Conservation (phyloP, 2,113 vertebrate genomes). For the Anoura caudifer region DNA sequence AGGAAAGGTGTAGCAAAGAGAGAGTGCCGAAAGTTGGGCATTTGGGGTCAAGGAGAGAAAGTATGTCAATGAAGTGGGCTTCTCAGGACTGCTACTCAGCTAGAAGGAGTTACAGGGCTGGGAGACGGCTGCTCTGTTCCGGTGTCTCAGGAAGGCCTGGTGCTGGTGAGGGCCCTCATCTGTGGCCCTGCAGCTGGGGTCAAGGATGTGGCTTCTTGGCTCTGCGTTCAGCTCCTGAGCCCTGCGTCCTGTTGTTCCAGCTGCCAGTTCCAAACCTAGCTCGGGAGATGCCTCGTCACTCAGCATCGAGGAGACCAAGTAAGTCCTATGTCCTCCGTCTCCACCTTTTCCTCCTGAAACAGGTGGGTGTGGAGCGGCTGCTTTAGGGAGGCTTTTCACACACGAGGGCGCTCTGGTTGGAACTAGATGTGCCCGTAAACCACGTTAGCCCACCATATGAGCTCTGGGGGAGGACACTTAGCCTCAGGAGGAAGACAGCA, state of each 20-base stretch:
- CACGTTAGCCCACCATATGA: neutral
- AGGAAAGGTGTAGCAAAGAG: neutral
- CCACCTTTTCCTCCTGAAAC: neutral
- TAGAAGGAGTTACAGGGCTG: neutral
- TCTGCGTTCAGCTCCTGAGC: neutral
- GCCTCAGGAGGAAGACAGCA: neutral
- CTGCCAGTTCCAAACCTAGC: conserved; percentile 82
- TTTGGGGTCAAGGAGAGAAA: neutral
- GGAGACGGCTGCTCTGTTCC: neutral
- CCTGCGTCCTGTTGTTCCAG: conserved; percentile 51
- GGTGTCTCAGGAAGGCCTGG: neutral
- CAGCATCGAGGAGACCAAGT: conserved; percentile 94
- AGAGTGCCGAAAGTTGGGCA: neutral
- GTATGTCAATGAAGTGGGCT: fast-evolving
- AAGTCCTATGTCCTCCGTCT: conserved; percentile 31
- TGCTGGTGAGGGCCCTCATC: neutral
- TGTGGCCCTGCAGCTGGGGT: neutral
- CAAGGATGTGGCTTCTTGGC: neutral
- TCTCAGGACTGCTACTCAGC: neutral
- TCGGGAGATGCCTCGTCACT: conserved; percentile 89
- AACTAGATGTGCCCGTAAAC: neutral
- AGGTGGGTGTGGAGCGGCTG: neutral
- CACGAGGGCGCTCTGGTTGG: fast-evolving
- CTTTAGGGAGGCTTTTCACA: neutral
- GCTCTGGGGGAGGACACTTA: neutral